Evolutionary conservation across 92 coral and sea anemone species (phyloP), one percentile per base, ranked within the genome.

Genomic region (Bergia sp.): DNA sequence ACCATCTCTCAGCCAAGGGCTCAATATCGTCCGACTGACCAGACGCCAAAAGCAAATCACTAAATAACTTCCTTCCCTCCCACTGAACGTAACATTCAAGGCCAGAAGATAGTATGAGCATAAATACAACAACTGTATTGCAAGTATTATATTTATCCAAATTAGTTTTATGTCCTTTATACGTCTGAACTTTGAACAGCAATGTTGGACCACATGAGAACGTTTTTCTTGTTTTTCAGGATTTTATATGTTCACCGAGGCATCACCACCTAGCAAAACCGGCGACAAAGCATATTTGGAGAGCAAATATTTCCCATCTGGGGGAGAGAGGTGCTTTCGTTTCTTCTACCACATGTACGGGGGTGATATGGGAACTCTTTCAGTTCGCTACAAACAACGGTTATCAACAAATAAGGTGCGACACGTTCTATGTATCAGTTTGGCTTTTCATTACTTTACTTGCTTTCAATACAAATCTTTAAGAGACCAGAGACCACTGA

Each of bases 231-330:
- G 50, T 18, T 64, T 72, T 85, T 41, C 58, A 86, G 89, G 89
- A 18, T 73, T 53, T 37, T 86, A 76, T 23, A 37, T 76, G 39
- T 86, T 76, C 73, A 86, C 79, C 16, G 89, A 86, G 55, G 49
- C 89, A 9, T 86, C 89, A 0, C 64, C 67, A 36, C 89, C 89
- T 0, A 81, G 89, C 44, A 12, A 75, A 16, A 81, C 89, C 44
- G 89, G 75, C 2, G 89, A 86, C 44, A 41, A 55, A 0, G 89
- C 89, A 40, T 86, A 76, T 41, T 58, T 86, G 45, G 81, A 76
- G 64, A 86, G 89, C 49, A 67, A 73, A 4, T 42, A 53, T n/a
- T 86, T 76, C 69, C 89, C 89, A 58, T 76, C 73, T 37, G 49
- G 41, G 12, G 39, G 66, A 11, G 43, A 86, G 23, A 81, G 79